phyloP scores from a whole-genome alignment of 2,113 vertebrate genomes.

The Anarhynchus alexandrinus region DNA sequence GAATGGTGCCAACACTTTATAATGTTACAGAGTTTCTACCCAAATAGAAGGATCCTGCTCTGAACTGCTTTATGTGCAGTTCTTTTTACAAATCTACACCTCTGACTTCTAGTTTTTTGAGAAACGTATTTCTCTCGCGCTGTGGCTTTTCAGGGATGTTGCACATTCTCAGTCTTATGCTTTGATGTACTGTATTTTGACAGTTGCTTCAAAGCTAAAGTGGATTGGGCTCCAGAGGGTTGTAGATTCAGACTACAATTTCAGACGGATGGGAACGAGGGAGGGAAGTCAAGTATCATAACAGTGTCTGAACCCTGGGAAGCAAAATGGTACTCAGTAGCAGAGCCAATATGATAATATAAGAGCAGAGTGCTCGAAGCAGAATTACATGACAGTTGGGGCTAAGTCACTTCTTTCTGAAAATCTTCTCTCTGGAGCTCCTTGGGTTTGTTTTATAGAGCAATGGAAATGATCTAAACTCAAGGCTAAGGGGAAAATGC shows the following conservation, averaged over 20 bases:
- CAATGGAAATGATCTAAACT: background rate
- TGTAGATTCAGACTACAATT: background rate
- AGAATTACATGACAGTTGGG: background rate
- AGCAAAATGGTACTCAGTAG: background rate
- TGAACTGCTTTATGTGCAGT: background rate
- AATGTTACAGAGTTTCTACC: background rate
- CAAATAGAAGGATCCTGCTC: background rate
- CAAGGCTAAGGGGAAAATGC: background rate
- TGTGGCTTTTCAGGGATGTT: background rate
- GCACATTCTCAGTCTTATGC: accelerated
- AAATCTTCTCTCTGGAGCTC: background rate
- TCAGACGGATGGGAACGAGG: background rate
- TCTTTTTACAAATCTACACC: background rate
- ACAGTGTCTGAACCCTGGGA: background rate
- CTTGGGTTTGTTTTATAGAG: background rate
- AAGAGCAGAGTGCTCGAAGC: background rate
- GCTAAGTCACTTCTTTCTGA: background rate
- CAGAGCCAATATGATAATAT: background rate
- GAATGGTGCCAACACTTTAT: background rate
- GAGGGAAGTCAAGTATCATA: background rate
- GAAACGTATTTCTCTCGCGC: accelerated
- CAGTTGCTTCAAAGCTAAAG: background rate
- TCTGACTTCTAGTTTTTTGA: background rate
- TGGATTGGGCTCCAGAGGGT: background rate
- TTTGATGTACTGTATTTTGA: background rate